Evolutionary conservation across 2,797 vertebrate species (phyloP).

Genomic region (Erpetoichthys calabaricus): DNA sequence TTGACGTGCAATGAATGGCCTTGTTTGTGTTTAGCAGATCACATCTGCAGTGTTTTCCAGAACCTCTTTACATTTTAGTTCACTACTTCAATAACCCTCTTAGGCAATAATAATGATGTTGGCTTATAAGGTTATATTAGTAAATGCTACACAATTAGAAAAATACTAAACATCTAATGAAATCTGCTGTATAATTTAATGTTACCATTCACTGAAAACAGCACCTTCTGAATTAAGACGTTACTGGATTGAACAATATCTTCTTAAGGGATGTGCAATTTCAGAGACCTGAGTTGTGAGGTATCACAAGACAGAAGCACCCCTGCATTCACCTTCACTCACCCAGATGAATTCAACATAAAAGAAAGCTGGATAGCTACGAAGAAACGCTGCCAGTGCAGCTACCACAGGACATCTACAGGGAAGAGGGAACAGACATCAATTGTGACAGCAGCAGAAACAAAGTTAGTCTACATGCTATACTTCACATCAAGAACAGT

Average conservation of each 20-base stretch:
- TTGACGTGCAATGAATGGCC: too few species aligned
- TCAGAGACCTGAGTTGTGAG: constrained; percentile 2
- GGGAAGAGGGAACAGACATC: neutral
- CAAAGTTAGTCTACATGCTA: constrained; percentile 12
- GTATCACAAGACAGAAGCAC: neutral
- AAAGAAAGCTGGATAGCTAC: neutral
- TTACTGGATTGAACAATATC: neutral
- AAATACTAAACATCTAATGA: too few species aligned
- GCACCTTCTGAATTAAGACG: constrained; percentile 3
- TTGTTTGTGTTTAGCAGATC: too few species aligned
- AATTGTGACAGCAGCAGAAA: constrained; percentile 1
- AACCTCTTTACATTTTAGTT: too few species aligned
- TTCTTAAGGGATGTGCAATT: constrained; percentile 2
- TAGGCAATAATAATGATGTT: too few species aligned
- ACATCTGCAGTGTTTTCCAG: too few species aligned
- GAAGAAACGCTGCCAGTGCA: neutral
- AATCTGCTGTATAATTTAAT: neutral
- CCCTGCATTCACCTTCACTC: neutral
- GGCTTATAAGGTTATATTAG: too few species aligned
- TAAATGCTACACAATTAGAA: too few species aligned
- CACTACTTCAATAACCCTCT: too few species aligned
- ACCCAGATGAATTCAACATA: neutral
- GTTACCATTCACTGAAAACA: neutral
- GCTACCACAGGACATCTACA: neutral
- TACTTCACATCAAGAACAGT: neutral